Evolutionary conservation across 2,888 invertebrate species (phyloP).

Genomic region (Agriopis leucophaearia): DNA sequence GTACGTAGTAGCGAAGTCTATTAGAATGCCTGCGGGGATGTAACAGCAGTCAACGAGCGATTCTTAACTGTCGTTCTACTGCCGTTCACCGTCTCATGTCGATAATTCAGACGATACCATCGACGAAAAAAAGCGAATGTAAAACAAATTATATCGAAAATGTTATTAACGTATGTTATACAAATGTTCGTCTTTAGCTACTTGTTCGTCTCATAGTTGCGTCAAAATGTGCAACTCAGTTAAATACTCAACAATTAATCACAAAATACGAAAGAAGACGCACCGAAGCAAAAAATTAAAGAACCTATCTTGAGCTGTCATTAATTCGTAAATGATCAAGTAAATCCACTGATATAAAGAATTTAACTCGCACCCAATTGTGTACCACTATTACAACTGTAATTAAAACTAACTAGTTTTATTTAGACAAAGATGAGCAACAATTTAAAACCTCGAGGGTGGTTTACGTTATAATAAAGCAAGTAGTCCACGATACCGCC

Average conservation of each 20-base stretch:
- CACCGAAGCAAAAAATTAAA: too few relatives aligned
- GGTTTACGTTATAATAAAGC: constrained; percentile 40
- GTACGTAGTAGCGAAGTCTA: constrained; percentile 62
- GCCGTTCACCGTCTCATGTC: constrained; percentile 62
- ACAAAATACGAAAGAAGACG: too few relatives aligned
- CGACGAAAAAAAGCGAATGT: too few relatives aligned
- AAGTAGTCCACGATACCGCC: constrained; percentile 31
- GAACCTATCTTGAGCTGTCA: too few relatives aligned
- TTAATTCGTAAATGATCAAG: too few relatives aligned
- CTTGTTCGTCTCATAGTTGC: too few relatives aligned
- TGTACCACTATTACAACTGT: constrained; percentile 6
- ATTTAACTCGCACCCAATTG: background rate
- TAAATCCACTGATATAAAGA: too few relatives aligned
- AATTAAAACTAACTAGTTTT: constrained; percentile 30
- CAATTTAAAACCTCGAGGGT: constrained; percentile 38
- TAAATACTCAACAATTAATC: too few relatives aligned
- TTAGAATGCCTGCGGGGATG: constrained; percentile 77
- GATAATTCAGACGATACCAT: constrained; percentile 57
- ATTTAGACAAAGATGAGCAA: constrained; percentile 34
- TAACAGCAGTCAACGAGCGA: constrained; percentile 73
- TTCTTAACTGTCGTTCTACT: constrained; percentile 69
- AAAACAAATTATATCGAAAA: too few relatives aligned
- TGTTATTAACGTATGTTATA: too few relatives aligned
- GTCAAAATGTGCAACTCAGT: too few relatives aligned
- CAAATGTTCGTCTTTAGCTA: too few relatives aligned